Percentiles rank a stretch among this genome's conserved stretches.
phyloP scores from a whole-genome alignment of 2,888 invertebrate species.

The Sinotaia quadrata region DNA sequence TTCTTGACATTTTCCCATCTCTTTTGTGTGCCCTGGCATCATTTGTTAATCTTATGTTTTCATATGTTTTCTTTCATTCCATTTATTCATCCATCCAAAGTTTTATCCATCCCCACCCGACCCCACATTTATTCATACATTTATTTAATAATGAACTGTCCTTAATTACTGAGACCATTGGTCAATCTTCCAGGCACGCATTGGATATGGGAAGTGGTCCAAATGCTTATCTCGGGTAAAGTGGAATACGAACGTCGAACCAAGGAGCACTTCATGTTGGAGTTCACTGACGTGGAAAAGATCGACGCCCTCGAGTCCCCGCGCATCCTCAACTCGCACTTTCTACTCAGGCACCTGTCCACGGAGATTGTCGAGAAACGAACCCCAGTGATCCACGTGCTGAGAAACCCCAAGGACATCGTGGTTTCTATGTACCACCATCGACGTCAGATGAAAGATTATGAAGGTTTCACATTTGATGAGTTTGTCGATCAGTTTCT shows the following conservation, averaged over 20 bases:
- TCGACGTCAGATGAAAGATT: constrained; percentile 2
- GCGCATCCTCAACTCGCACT: constrained; percentile 29
- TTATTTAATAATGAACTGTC: no score
- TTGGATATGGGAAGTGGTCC: constrained; percentile 30
- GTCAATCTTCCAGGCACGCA: constrained; percentile 23
- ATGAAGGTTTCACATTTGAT: neutral
- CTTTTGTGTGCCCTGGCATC: no score
- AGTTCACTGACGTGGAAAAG: constrained; percentile 12
- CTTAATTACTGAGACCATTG: no score
- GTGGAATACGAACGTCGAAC: constrained; percentile 2
- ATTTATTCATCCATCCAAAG: no score
- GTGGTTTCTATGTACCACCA: constrained; percentile 31
- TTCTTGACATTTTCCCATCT: no score
- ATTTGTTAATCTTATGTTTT: no score
- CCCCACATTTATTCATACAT: no score
- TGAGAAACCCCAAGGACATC: constrained; percentile 33
- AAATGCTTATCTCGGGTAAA: constrained; percentile 16
- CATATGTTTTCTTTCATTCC: no score
- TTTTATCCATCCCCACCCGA: no score
- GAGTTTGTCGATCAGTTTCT: neutral
- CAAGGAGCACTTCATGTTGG: constrained; percentile 25
- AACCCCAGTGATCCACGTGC: constrained; percentile 24
- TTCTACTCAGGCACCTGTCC: constrained; percentile 18
- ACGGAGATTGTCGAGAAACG: constrained; percentile 18
- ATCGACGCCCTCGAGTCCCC: constrained; percentile 25